Evolutionary conservation across 2,113 vertebrate genomes (phyloP).

Genomic region (Microcebus ravelobensis): DNA sequence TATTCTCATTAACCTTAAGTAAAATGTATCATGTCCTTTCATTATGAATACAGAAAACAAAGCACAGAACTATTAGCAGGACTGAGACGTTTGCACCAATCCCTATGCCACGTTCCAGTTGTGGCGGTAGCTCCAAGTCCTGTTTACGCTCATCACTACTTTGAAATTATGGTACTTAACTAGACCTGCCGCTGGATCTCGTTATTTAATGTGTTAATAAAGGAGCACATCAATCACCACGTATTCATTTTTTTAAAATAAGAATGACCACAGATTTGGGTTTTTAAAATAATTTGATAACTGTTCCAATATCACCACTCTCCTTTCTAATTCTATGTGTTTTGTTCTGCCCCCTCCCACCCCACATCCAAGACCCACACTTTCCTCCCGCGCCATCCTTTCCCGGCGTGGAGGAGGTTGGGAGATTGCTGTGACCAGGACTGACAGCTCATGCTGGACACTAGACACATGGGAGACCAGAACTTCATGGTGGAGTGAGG

Average conservation of each 20-base stretch:
- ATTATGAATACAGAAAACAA: not conserved
- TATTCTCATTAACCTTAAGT: not conserved
- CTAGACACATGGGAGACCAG: not conserved
- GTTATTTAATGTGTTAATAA: slow-evolving; percentile 48
- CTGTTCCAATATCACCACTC: not conserved
- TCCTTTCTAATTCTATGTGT: not conserved
- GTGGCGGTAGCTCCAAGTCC: slow-evolving; percentile 11
- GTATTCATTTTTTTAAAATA: slow-evolving; percentile 7
- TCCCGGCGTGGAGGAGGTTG: accelerated
- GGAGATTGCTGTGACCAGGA: not conserved
- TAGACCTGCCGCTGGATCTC: not conserved
- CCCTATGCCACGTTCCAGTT: not conserved
- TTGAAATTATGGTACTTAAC: slow-evolving; percentile 29
- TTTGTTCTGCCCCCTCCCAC: not conserved
- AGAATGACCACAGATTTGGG: slow-evolving; percentile 24
- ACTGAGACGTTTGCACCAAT: not conserved
- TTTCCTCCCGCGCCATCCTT: accelerated
- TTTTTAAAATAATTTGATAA: not conserved
- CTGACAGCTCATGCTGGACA: accelerated
- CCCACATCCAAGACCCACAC: not conserved
- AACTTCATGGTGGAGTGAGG: not conserved
- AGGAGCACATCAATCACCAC: not conserved
- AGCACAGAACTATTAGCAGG: not conserved
- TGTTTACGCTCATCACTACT: not conserved
- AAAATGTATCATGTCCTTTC: not conserved